Conservation (phyloP, 2,113 vertebrate genomes). For the Tupaia chinensis region DNA sequence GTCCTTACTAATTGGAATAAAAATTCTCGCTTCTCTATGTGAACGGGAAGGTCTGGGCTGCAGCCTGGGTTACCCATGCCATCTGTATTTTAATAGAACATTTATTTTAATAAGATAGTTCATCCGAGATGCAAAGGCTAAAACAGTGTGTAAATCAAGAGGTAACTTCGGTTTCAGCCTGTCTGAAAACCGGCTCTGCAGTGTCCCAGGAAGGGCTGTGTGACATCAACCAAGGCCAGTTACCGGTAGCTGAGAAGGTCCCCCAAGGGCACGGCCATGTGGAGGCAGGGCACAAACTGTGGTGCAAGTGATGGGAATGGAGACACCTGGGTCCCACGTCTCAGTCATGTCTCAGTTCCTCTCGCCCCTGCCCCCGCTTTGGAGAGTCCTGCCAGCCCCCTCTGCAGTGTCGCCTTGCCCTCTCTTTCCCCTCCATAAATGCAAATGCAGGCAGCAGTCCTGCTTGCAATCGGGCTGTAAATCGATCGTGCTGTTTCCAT, state of each 20-base stretch:
- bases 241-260: constrained; percentile 55
- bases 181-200: constrained; percentile 2
- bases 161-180: neutral
- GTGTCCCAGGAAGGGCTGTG: neutral
- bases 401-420: neutral
- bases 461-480: neutral
- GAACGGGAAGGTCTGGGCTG: accelerated
- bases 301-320: neutral
- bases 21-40: neutral
- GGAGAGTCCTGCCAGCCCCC: neutral
- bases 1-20: constrained; percentile 44
- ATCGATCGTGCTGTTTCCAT: neutral
- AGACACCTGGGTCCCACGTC: neutral
- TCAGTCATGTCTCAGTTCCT: neutral
- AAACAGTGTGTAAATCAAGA: neutral
- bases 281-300: neutral
- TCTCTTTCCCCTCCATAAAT: neutral
- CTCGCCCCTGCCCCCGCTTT: neutral
- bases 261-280: constrained; percentile 53
- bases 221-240: constrained; percentile 57
- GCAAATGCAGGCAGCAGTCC: neutral
- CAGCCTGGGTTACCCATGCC: neutral
- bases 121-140: neutral
- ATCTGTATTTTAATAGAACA: constrained; percentile 61
- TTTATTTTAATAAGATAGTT: constrained; percentile 71